A percentile compares a stretch with the other conserved stretches of the same genome.
Conservation (phyloP, 2,888 invertebrate species). For the Chalcis sispes region DNA sequence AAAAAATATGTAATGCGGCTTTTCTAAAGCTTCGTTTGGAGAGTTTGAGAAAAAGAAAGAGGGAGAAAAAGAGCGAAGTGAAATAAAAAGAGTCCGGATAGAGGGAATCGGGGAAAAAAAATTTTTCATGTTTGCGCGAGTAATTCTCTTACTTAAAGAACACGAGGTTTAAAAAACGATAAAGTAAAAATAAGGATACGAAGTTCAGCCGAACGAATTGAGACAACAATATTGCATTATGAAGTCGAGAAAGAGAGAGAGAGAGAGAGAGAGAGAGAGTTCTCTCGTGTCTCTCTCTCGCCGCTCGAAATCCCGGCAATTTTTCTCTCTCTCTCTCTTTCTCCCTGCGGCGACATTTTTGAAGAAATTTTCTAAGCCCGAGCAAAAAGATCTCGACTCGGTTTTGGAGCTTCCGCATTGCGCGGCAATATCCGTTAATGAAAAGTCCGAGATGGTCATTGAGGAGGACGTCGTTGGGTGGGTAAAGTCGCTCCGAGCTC, state of each 20-base stretch:
- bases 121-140: background rate
- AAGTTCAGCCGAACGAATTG: conserved; percentile 21
- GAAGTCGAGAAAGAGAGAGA: background rate
- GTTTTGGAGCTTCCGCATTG: conserved; percentile 39
- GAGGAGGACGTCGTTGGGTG: conserved; percentile 32
- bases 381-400: conserved; percentile 49
- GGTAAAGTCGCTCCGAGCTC: conserved; percentile 15
- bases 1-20: conserved; percentile 19
- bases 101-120: background rate
- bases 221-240: conserved; percentile 37
- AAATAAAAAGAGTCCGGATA: background rate
- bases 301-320: too few relatives aligned
- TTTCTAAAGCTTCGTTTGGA: conserved; percentile 3
- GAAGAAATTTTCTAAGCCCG: conserved; percentile 28
- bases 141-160: conserved; percentile 16
- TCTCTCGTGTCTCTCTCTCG: background rate
- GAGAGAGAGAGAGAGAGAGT: too few relatives aligned
- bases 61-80: background rate
- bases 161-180: conserved; percentile 17
- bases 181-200: conserved; percentile 2
- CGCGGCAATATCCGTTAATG: conserved; percentile 66
- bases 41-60: background rate
- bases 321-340: conserved; percentile 17
- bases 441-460: conserved; percentile 61
- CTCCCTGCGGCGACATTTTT: conserved; percentile 24